Evolutionary conservation across 2,888 invertebrate species (phyloP).

Genomic region (Drosophila pseudotakahashii): DNA sequence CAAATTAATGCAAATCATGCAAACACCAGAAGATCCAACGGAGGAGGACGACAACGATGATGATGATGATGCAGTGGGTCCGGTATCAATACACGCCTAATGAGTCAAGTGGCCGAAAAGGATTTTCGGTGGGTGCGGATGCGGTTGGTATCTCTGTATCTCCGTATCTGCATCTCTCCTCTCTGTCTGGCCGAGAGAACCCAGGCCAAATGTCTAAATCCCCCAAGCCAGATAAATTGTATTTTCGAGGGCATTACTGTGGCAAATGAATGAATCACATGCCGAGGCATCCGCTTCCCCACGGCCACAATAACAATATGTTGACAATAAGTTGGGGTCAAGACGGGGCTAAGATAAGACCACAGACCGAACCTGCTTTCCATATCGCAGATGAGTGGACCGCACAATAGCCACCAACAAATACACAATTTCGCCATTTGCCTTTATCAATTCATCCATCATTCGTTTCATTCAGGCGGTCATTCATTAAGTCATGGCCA

Average conservation of each 20-base stretch:
- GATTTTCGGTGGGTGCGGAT: slow-evolving; percentile 52
- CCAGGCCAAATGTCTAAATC: slow-evolving; percentile 56
- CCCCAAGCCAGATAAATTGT: slow-evolving; percentile 75
- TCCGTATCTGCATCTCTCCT: slow-evolving; percentile 7
- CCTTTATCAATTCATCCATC: slow-evolving; percentile 56
- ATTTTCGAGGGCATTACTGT: slow-evolving; percentile 57
- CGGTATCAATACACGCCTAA: slow-evolving; percentile 74
- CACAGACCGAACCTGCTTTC: slow-evolving; percentile 19
- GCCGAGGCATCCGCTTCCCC: slow-evolving; percentile 38
- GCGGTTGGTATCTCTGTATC: slow-evolving; percentile 25
- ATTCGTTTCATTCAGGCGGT: slow-evolving; percentile 66
- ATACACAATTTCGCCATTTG: slow-evolving; percentile 56
- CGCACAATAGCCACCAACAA: slow-evolving; percentile 42
- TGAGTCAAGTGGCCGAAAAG: slow-evolving; percentile 80
- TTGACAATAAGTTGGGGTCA: slow-evolving; percentile 64
- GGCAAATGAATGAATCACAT: slow-evolving; percentile 75
- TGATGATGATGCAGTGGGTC: slow-evolving; percentile 43
- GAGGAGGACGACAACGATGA: slow-evolving; percentile 8
- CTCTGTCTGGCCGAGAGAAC: slow-evolving; percentile 42
- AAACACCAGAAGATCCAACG: slow-evolving; percentile 63
- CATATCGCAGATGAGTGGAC: slow-evolving; percentile 60
- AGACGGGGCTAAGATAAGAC: slow-evolving; percentile 66
- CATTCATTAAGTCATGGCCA: slow-evolving; percentile 56
- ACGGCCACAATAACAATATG: slow-evolving; percentile 46
- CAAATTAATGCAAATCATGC: slow-evolving; percentile 80